Evolutionary conservation across 2,797 vertebrate species (phyloP).

Genomic region (Galago senegalensis): DNA sequence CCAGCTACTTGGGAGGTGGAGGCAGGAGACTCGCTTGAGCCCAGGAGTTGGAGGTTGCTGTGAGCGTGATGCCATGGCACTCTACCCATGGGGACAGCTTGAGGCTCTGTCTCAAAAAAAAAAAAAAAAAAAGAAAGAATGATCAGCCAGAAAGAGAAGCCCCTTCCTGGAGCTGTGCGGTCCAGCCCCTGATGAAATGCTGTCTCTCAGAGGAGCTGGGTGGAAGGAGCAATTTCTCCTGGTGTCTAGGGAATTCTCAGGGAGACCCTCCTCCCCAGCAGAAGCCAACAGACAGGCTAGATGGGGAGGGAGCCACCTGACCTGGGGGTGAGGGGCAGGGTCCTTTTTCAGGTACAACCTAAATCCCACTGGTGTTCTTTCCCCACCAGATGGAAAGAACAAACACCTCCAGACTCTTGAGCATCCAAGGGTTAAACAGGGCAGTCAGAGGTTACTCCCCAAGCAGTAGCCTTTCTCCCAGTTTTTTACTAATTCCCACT

Average conservation of each 20-base stretch:
- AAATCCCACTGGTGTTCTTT: background rate
- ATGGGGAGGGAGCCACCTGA: no score
- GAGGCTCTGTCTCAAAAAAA: no score
- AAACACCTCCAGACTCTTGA: background rate
- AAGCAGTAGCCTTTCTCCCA: background rate
- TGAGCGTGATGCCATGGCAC: no score
- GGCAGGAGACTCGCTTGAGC: no score
- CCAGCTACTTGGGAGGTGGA: no score
- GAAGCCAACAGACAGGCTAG: background rate
- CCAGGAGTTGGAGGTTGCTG: no score
- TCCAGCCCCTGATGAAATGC: background rate
- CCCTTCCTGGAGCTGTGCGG: background rate
- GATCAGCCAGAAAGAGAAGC: background rate
- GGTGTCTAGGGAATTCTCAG: background rate
- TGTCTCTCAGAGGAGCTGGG: background rate
- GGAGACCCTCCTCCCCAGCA: background rate
- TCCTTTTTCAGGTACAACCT: background rate
- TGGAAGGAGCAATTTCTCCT: background rate
- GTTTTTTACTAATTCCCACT: background rate
- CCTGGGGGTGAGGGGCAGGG: rapidly evolving
- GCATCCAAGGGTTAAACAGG: background rate
- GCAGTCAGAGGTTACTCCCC: background rate
- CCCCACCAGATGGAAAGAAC: constrained; percentile 5
- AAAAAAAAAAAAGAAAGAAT: no score
- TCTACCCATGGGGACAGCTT: no score